Conservation (phyloP, 2,797 vertebrate species). For the Mormyrops attenuatus region DNA sequence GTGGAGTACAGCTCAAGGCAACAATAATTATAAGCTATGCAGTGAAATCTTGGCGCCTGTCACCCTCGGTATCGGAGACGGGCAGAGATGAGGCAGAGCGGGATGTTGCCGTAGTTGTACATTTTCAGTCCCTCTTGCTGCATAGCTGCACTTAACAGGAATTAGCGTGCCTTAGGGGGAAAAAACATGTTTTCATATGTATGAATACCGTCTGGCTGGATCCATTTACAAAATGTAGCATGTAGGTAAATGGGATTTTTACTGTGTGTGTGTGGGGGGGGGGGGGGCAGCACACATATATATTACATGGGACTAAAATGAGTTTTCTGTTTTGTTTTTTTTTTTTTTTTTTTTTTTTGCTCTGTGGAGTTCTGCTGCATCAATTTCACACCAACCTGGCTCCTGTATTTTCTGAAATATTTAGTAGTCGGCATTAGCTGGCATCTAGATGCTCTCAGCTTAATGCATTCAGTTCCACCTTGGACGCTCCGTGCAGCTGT, state of each 20-base stretch:
- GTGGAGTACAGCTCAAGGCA: neutral
- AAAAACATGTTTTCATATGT: neutral
- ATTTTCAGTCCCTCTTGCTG: neutral
- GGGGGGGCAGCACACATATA: neutral
- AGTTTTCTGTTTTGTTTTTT: neutral
- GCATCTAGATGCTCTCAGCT: neutral
- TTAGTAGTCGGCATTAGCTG: neutral
- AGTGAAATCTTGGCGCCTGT: neutral
- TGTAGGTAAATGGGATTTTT: neutral
- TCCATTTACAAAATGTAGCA: neutral
- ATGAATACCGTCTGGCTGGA: neutral
- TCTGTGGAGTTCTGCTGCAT: neutral
- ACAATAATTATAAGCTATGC: neutral
- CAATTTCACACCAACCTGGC: neutral
- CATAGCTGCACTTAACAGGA: neutral
- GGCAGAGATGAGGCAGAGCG: neutral
- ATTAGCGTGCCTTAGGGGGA: neutral
- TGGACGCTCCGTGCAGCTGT: neutral
- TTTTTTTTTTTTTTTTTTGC: neutral
- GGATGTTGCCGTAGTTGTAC: neutral
- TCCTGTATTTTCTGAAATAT: constrained; percentile 12
- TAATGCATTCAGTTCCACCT: constrained; percentile 4
- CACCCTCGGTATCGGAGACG: neutral
- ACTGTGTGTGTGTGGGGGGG: neutral
- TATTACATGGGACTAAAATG: neutral